A percentile compares a stretch with the other conserved stretches of the same genome.
Conservation (phyloP, 2,888 invertebrate species). For the Leptopilina syphax region DNA sequence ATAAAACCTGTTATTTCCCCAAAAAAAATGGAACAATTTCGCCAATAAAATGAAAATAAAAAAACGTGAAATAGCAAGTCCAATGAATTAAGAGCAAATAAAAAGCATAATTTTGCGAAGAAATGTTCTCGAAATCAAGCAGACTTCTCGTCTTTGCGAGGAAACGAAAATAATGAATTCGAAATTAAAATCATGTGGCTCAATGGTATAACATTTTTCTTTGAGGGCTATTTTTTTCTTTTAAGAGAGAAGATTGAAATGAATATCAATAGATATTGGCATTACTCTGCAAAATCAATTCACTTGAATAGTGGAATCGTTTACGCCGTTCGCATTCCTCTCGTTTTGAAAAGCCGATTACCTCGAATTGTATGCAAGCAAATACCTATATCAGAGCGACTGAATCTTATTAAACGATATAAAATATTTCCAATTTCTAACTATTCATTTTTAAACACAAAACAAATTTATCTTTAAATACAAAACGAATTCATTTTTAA, state of each 20-base stretch:
- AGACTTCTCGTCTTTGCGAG: too few relatives aligned
- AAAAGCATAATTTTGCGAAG: too few relatives aligned
- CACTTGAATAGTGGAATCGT: slow-evolving; percentile 33
- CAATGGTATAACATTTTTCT: background rate
- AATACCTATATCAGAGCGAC: slow-evolving; percentile 19
- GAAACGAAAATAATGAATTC: too few relatives aligned
- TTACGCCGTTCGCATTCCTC: slow-evolving; percentile 22
- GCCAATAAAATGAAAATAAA: too few relatives aligned
- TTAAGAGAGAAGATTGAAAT: background rate
- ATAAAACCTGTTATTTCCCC: too few relatives aligned
- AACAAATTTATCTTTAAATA: too few relatives aligned
- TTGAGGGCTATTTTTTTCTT: background rate
- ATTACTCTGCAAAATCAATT: slow-evolving; percentile 1
- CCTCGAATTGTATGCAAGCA: slow-evolving; percentile 29
- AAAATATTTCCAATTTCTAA: background rate
- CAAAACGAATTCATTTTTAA: too few relatives aligned
- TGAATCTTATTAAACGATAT: slow-evolving; percentile 14
- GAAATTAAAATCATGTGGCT: too few relatives aligned
- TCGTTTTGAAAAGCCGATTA: slow-evolving; percentile 31
- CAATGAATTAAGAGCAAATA: too few relatives aligned
- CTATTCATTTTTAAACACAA: background rate
- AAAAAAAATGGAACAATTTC: too few relatives aligned
- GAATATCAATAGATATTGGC: slow-evolving; percentile 14
- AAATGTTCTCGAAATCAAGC: too few relatives aligned
- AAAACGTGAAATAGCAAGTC: too few relatives aligned